Conservation (phyloP, 2,797 vertebrate genomes). For the Thalassophryne amazonica region DNA sequence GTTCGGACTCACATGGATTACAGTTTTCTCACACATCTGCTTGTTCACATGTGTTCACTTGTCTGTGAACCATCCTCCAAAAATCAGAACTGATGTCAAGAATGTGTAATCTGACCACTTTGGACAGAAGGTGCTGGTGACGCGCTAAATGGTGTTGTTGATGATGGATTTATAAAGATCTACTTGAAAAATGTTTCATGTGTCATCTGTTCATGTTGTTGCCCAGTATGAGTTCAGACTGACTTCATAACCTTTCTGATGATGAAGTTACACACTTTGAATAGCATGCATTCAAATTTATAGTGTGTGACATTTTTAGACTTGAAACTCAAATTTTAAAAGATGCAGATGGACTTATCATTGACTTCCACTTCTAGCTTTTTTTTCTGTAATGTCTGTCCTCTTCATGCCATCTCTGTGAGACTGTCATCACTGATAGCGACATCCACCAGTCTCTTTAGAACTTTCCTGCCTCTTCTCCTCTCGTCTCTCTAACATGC, state of each 20-base stretch:
- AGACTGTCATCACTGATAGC: conserved; percentile 16
- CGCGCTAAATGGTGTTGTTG: no score
- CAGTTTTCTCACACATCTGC: no score
- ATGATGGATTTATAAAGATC: no score
- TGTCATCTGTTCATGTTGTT: no score
- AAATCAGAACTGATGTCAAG: no score
- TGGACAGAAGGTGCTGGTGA: no score
- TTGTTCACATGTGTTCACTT: no score
- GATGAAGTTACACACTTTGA: background rate
- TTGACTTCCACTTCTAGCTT: background rate
- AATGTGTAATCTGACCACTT: no score
- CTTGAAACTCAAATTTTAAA: background rate
- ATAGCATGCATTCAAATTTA: background rate
- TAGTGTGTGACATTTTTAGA: background rate
- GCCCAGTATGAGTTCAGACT: background rate
- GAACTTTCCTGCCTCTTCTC: conserved; percentile 36
- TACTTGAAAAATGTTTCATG: no score
- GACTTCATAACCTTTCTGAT: conserved; percentile 1
- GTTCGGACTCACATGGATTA: no score
- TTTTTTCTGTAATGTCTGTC: background rate
- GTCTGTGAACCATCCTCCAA: no score
- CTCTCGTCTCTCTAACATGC: conserved; percentile 29
- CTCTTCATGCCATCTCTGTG: background rate
- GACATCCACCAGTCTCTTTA: conserved; percentile 39
- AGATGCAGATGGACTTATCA: background rate